Conservation (phyloP, 2,797 vertebrate species). For the Gymnodraco acuticeps region DNA sequence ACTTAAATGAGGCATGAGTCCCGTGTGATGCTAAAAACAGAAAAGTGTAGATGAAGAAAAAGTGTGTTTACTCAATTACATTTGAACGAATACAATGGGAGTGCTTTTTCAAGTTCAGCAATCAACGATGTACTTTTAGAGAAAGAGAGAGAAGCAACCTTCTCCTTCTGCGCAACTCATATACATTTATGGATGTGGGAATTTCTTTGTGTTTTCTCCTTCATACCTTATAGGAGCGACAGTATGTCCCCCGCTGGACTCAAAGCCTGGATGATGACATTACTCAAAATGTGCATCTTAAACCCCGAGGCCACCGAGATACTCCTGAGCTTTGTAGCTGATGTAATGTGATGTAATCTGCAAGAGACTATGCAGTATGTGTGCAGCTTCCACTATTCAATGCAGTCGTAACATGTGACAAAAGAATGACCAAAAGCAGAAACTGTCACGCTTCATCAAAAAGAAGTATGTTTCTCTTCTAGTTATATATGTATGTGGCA, state of each 20-base stretch:
- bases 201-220: neutral
- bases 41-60: neutral
- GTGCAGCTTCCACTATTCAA: neutral
- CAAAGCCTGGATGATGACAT: conserved; percentile 18
- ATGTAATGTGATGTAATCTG: conserved; percentile 43
- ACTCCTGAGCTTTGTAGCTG: conserved; percentile 17
- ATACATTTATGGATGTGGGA: conserved; percentile 15
- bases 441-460: neutral
- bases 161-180: conserved; percentile 22
- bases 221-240: neutral
- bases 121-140: conserved; percentile 39
- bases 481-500: neutral
- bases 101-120: conserved; percentile 32
- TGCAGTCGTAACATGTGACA: neutral
- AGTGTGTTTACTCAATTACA: conserved; percentile 49
- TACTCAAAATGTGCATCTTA: too few species aligned
- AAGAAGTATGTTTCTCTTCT: neutral
- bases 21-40: conserved; percentile 32
- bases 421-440: neutral
- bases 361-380: neutral
- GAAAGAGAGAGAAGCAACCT: conserved; percentile 4
- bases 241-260: neutral
- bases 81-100: conserved; percentile 53
- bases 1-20: conserved; percentile 31
- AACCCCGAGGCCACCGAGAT: conserved; percentile 21